Conservation (phyloP, 2,797 vertebrate species). For the Phrynocephalus forsythii region DNA sequence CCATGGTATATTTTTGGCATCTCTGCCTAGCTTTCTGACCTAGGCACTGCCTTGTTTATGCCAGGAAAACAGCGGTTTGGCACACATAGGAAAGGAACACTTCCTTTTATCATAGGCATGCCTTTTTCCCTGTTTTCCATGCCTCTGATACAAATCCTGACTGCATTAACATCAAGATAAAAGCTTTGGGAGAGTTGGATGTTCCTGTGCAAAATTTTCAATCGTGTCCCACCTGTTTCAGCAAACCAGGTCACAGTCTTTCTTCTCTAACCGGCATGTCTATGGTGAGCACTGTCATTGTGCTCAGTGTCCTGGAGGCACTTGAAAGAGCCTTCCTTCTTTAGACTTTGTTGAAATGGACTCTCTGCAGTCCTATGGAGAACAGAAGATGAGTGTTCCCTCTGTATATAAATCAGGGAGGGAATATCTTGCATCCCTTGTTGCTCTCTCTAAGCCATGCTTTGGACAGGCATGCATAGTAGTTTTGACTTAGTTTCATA, state of each 20-base stretch:
- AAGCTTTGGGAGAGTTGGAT: background rate
- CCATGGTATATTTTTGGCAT: background rate
- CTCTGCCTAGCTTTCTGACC: background rate
- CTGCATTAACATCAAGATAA: background rate
- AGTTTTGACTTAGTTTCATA: background rate
- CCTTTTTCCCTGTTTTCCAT: background rate
- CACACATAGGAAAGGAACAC: background rate
- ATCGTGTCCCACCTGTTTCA: background rate
- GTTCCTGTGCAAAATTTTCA: background rate
- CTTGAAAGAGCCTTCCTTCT: background rate
- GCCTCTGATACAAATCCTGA: background rate
- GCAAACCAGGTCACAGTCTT: background rate
- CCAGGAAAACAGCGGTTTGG: background rate
- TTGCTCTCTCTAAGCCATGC: background rate
- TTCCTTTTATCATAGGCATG: background rate
- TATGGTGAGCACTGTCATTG: background rate
- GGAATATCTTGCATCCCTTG: background rate
- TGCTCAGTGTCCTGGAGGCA: background rate
- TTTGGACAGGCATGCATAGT: background rate
- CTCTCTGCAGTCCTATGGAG: background rate
- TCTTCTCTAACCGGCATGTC: background rate
- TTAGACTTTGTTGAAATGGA: background rate
- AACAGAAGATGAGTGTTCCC: background rate
- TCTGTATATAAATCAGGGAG: background rate
- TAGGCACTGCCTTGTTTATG: background rate